Conservation (phyloP, 2,113 vertebrate genomes). For the Anguilla japonica region DNA sequence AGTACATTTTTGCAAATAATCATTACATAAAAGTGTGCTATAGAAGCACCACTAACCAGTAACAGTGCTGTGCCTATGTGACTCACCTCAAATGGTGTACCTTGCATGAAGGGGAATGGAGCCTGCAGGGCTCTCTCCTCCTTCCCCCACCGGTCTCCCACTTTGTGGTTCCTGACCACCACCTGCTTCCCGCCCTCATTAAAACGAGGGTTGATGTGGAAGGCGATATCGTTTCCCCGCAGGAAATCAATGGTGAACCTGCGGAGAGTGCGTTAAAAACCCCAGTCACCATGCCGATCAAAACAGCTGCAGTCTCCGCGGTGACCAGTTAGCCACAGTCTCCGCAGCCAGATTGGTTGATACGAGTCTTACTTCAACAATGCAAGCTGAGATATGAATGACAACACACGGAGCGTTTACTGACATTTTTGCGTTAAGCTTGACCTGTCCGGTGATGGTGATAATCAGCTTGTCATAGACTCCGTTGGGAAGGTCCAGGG, state of each 20-base stretch:
- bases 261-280: neutral
- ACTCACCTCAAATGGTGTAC: conserved; percentile 73
- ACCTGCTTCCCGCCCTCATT: conserved; percentile 64
- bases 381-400: neutral
- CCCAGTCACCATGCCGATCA: neutral
- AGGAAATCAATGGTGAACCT: conserved; percentile 77
- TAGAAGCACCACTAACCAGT: neutral
- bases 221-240: conserved; percentile 71
- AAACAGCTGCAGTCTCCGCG: neutral
- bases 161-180: conserved; percentile 70
- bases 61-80: neutral
- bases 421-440: conserved; percentile 72
- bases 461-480: conserved; percentile 76
- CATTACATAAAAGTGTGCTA: neutral
- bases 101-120: conserved; percentile 66
- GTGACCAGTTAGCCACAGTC: too few relatives aligned
- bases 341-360: too few relatives aligned
- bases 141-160: conserved; percentile 67
- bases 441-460: conserved; percentile 70
- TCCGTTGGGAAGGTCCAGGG: conserved; percentile 67
- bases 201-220: conserved; percentile 77
- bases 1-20: neutral
- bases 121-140: conserved; percentile 69
- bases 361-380: too few relatives aligned
- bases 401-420: conserved; percentile 16